Percentiles rank a stretch among this genome's conserved stretches.
These are phyloP conservation scores for Aplocera efformata DNA, from an alignment of 2,888 invertebrate genomes.

Conservation along the genomic window DNA sequence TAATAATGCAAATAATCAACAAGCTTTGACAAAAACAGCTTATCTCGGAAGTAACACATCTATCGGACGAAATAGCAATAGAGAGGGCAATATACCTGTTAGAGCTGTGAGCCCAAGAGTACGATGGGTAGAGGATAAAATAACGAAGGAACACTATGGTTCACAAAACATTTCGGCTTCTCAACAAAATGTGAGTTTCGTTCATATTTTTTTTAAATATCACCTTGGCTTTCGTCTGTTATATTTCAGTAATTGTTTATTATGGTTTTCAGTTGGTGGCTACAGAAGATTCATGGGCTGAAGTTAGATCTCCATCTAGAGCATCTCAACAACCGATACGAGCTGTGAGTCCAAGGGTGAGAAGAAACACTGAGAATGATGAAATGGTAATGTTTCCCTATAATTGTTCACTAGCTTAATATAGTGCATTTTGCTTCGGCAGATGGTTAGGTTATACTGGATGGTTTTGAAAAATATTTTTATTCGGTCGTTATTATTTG, in stretches of 20 bases:
- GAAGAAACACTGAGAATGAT: constrained; percentile 66
- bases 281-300: constrained; percentile 66
- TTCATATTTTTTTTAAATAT: no score
- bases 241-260: neutral
- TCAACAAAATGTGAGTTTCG: constrained; percentile 66
- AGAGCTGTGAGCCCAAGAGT: constrained; percentile 76
- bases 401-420: neutral
- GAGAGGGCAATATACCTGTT: constrained; percentile 74
- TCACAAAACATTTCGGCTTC: constrained; percentile 67
- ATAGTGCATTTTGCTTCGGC: neutral
- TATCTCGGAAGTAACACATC: constrained; percentile 76
- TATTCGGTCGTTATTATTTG: neutral
- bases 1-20: constrained; percentile 64
- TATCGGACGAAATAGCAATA: constrained; percentile 61
- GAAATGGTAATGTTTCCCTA: constrained; percentile 53
- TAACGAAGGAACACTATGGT: constrained; percentile 58
- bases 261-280: constrained; percentile 48
- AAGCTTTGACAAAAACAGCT: constrained; percentile 72
- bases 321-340: constrained; percentile 71
- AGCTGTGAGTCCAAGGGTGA: constrained; percentile 73
- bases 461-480: neutral
- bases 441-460: no score
- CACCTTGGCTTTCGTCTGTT: no score
- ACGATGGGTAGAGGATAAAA: constrained; percentile 73
- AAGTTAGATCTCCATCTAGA: constrained; percentile 65